Evolutionary conservation across 2,888 invertebrate species (phyloP).

Genomic region (Agrotis ipsilon): DNA sequence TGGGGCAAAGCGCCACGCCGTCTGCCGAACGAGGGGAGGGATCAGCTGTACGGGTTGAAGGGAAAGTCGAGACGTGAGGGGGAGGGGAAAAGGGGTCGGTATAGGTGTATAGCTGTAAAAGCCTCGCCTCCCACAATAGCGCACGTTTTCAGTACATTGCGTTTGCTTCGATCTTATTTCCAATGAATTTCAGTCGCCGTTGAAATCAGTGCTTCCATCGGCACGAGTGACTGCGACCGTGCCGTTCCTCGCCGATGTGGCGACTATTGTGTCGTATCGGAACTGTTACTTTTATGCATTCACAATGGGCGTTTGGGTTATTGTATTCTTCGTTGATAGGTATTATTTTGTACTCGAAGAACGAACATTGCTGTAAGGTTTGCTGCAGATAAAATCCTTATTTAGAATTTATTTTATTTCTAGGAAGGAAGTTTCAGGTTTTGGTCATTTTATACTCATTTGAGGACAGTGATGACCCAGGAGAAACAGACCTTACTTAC

Average conservation of each 20-base stretch:
- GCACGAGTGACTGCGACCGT: conserved; percentile 45
- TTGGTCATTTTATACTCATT: too few species aligned
- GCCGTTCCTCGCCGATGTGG: conserved; percentile 35
- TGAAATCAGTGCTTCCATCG: conserved; percentile 71
- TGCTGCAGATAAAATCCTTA: background rate
- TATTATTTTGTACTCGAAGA: background rate
- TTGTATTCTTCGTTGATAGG: conserved; percentile 23
- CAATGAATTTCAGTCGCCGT: conserved; percentile 80
- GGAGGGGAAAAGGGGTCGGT: conserved; percentile 8
- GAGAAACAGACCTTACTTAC: too few species aligned
- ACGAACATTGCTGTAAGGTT: background rate
- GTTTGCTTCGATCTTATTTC: conserved; percentile 79
- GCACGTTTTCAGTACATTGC: conserved; percentile 85
- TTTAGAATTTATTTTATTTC: background rate
- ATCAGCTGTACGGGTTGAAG: conserved; percentile 46
- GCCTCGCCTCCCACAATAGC: conserved; percentile 79
- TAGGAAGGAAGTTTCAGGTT: background rate
- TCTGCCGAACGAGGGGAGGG: conserved; percentile 62
- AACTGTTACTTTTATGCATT: conserved; percentile 52
- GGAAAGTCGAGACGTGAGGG: conserved; percentile 27
- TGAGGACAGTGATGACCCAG: too few species aligned
- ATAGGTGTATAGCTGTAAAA: conserved; percentile 72
- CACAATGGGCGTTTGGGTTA: conserved; percentile 44
- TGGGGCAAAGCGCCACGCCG: conserved; percentile 67
- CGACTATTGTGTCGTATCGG: conserved; percentile 38